These are phyloP conservation scores for Aphidius gifuensis DNA, from an alignment of 1,140 invertebrate species.

Conservation along the genomic window DNA sequence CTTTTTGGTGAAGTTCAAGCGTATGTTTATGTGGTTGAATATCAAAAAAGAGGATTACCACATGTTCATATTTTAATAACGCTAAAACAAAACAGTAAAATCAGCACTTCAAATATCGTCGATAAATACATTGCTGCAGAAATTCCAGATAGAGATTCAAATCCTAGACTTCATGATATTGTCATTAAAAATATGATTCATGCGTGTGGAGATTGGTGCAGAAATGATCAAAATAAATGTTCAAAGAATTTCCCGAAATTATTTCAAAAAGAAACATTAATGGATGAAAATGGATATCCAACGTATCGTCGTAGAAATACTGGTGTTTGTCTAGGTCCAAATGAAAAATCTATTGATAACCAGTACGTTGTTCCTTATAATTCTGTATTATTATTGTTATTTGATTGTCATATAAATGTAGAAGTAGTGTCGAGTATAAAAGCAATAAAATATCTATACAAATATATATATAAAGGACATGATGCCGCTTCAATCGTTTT, in stretches of 20 bases:
- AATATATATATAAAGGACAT: conserved; percentile 14
- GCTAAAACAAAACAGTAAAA: conserved; percentile 17
- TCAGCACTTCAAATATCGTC: conserved; percentile 8
- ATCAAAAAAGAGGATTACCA: conserved; percentile 14
- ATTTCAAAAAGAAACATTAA: conserved; percentile 20
- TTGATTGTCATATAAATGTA: conserved; percentile 15
- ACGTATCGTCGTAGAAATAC: no score
- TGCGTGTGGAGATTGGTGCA: conserved; percentile 36
- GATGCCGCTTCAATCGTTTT: conserved; percentile 14
- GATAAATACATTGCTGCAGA: conserved; percentile 50
- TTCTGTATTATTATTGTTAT: background rate
- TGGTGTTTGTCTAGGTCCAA: no score
- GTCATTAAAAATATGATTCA: conserved; percentile 46
- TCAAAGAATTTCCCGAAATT: conserved; percentile 39
- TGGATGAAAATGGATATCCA: no score
- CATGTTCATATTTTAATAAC: conserved; percentile 13
- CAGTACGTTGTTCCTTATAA: conserved; percentile 33
- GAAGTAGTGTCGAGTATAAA: conserved; percentile 5
- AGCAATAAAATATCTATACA: conserved; percentile 2
- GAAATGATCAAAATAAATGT: conserved; percentile 38
- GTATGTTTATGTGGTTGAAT: conserved; percentile 9
- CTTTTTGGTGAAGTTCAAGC: background rate
- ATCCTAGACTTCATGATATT: conserved; percentile 43
- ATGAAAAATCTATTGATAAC: no score
- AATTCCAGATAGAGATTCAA: conserved; percentile 48